Base-by-base conservation (phyloP, 2,888 invertebrate genomes). In the Eilema sororculum region DNA sequence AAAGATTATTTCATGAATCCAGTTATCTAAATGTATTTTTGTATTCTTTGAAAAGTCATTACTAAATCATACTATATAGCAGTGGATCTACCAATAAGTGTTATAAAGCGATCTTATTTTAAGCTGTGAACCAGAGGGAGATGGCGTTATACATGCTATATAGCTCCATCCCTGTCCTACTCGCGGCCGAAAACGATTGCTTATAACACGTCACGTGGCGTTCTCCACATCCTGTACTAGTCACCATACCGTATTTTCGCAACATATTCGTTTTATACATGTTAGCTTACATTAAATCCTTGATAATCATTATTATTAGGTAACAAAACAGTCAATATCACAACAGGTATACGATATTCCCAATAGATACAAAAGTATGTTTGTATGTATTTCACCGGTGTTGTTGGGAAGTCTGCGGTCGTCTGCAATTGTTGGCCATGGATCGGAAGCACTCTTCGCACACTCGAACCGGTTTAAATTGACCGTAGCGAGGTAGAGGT, bases 401-500 rank as follows among this genome's bases (percentile, higher is more conserved):
- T 28, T 71, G 71, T 33, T 74, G 81, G 65, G 83, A 60, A 20
- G 78, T 37, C 41, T 78, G 81, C 37, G 69, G 84, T 13, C 89
- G 83, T 3, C 90, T 84, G 71, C 90, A 88, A 71, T 77, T 81
- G 69, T 78, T 80, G 3, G 90, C 90, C 52, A 90, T 87, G 12
- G 81, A 76, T 10, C 86, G 87, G 90, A 97, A 98, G 93, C 98
- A 98, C 84, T 97, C 97, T 88, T 98, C 98, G 93, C 99, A 99
- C 56, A 99, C 99, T 57, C 99, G 97, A 6, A 99, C 99, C 9
- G 99, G 99, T 89, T 98, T 99, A 81, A 97, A 95, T 86, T 99
- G 98, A 1, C 99, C 99, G 92, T 97, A 99, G 87, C 98, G 98
- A 16, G 99, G 99, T 82, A 99, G 94, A 30, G 99, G 98, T 71